Evolutionary conservation across 1,140 invertebrate genomes (phyloP).

Genomic region (Ips nitidus): DNA sequence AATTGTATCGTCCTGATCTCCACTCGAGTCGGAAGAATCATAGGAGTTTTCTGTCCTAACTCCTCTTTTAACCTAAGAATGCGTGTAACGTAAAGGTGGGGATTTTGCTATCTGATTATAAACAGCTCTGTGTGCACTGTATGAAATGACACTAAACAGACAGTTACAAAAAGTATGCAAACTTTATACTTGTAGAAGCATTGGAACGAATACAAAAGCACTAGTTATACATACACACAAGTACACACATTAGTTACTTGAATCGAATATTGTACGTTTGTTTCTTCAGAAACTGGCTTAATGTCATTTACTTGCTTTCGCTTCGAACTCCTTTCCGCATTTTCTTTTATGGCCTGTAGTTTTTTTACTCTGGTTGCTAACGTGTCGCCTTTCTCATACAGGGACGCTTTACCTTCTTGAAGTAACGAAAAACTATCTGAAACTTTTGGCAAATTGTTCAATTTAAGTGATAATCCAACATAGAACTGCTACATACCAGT

Average conservation of each 20-base stretch:
- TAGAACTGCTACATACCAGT: conserved; percentile 32
- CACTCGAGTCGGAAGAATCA: conserved; percentile 42
- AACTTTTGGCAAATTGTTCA: conserved; percentile 12
- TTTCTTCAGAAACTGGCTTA: conserved; percentile 48
- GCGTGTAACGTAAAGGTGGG: too few species aligned
- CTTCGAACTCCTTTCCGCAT: conserved; percentile 29
- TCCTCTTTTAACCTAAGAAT: conserved; percentile 44
- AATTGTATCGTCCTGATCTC: conserved; percentile 54
- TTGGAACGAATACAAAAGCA: not conserved
- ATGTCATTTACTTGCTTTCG: conserved; percentile 50
- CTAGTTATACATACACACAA: too few species aligned
- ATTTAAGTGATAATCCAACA: not conserved
- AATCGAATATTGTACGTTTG: conserved; percentile 59
- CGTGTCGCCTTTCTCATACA: conserved; percentile 43
- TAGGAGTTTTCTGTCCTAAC: conserved; percentile 29
- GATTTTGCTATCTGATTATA: not conserved
- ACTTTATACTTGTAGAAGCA: not conserved
- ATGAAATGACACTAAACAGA: too few species aligned
- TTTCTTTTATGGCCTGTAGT: conserved; percentile 44
- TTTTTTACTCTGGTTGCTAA: conserved; percentile 47
- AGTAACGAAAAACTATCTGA: conserved; percentile 34
- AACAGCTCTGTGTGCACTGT: not conserved
- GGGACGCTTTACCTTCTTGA: conserved; percentile 23
- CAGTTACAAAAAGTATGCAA: not conserved
- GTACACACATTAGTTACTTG: conserved; percentile 50